Base-by-base conservation (phyloP, 2,797 vertebrate genomes). In the Smutsia gigantea region DNA sequence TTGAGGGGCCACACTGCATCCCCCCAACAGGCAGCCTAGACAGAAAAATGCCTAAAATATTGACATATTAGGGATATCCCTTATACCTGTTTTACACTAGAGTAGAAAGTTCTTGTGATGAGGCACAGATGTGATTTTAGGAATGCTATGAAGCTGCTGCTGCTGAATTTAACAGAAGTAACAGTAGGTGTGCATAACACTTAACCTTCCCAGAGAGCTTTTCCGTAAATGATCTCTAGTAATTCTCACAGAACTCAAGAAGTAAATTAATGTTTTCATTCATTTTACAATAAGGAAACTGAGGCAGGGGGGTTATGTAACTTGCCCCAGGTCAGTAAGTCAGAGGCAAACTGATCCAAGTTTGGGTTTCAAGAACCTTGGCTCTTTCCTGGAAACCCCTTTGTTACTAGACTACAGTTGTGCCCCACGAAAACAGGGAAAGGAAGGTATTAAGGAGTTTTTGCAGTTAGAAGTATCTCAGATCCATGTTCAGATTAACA, bases 241-340 rank as follows among this genome's bases (percentile, higher is more conserved):
- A 21, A 90, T 82, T 69, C 49, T 89, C 69, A 69, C 1, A 94
- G 51, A 94, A 85, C 42, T 27, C 69, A 86, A 46, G 8, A 81
- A 89, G 31, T 17, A 77, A 31, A 82, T 23, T 31, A 2, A 68
- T 37, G 19, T n/a, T 81, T 95, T 93, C 64, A 74, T 46, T 88
- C 34, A 78, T 46, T 86, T 94, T 75, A 64, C 8, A 92, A 90
- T 72, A 92, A 91, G 31, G 59, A 84, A 93, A 83, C 8, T 1
- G 31, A 93, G 59, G 27, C 7, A 49, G 10, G 6, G 23, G 90
- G 59, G 18, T 64, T n/a, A 11, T 25, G 10, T n/a, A 82, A 89
- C 13, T n/a, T 53, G 49, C 3, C 12, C 2, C 8, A 69, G n/a
- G n/a, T 63, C 78, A 88, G 18, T 1, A 46, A 84, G 66, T 17